Evolutionary conservation across 1,140 invertebrate genomes (phyloP).

Genomic region (Brachionus plicatilis): DNA sequence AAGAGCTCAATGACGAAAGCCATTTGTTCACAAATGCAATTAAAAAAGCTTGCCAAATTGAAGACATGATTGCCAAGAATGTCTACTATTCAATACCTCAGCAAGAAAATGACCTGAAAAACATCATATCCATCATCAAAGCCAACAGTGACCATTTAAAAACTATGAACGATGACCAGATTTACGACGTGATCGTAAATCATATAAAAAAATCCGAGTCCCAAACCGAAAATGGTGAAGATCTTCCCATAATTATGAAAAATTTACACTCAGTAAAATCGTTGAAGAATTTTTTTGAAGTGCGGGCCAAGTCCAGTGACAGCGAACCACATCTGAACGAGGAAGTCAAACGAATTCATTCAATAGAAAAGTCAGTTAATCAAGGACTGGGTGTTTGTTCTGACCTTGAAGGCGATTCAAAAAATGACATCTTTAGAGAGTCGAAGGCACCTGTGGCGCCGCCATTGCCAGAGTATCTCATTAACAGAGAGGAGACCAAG

Average conservation of each 20-base stretch:
- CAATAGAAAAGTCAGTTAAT: slow-evolving; percentile 2
- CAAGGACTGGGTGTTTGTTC: slow-evolving; percentile 3
- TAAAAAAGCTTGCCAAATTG: slow-evolving; percentile 25
- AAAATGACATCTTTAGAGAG: not conserved
- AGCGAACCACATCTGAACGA: not conserved
- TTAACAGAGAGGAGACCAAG: not conserved
- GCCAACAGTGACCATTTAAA: slow-evolving; percentile 11
- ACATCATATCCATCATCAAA: not conserved
- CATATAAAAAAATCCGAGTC: not conserved
- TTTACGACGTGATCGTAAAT: not conserved
- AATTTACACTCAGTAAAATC: slow-evolving; percentile 39
- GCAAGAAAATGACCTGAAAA: not conserved
- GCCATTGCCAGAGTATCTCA: slow-evolving; percentile 27
- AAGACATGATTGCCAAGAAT: slow-evolving; percentile 27
- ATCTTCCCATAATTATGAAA: not conserved
- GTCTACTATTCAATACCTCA: not conserved
- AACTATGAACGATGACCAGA: slow-evolving; percentile 17
- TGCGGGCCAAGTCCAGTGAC: not conserved
- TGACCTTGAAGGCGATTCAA: not conserved
- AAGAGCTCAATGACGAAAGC: not conserved
- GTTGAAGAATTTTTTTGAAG: slow-evolving; percentile 38
- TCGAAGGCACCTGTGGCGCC: not conserved
- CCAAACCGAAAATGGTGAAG: not conserved
- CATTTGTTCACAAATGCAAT: slow-evolving; percentile 16
- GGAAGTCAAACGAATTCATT: not conserved